Conservation (phyloP, 2,797 vertebrate species). For the Limosa lapponica region DNA sequence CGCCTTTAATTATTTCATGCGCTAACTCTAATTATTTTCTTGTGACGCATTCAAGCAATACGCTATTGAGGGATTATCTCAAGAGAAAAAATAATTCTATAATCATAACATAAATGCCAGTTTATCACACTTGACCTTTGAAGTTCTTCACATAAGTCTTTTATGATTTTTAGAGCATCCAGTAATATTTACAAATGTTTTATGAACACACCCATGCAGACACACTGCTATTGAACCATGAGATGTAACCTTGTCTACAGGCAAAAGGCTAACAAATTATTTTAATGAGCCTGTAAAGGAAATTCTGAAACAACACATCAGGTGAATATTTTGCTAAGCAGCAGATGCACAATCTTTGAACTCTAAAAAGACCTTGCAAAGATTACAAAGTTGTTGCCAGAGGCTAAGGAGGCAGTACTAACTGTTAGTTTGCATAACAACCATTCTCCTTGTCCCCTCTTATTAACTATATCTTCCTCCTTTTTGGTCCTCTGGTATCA, state of each 20-base stretch:
- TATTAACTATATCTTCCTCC: not conserved
- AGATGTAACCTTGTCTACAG: not conserved
- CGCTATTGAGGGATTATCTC: not conserved
- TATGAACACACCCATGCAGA: not conserved
- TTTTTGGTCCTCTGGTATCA: not conserved
- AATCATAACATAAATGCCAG: not conserved
- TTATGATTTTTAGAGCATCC: not conserved
- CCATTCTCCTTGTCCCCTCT: rapidly evolving
- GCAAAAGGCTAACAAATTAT: not conserved
- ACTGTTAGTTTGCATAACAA: not conserved
- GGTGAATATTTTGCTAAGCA: not conserved
- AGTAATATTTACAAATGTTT: not conserved
- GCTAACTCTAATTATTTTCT: not conserved
- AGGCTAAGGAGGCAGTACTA: not conserved
- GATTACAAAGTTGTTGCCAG: not conserved
- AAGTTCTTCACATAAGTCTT: not conserved
- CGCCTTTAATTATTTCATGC: not conserved
- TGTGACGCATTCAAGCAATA: not conserved
- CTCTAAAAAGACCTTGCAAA: not conserved
- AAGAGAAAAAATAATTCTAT: not conserved
- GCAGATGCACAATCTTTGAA: not conserved
- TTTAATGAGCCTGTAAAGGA: not conserved
- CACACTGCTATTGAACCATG: not conserved
- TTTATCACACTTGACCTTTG: not conserved
- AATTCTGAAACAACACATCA: not conserved